Conservation (phyloP, 2,888 invertebrate species). For the Cephus sareptanus region DNA sequence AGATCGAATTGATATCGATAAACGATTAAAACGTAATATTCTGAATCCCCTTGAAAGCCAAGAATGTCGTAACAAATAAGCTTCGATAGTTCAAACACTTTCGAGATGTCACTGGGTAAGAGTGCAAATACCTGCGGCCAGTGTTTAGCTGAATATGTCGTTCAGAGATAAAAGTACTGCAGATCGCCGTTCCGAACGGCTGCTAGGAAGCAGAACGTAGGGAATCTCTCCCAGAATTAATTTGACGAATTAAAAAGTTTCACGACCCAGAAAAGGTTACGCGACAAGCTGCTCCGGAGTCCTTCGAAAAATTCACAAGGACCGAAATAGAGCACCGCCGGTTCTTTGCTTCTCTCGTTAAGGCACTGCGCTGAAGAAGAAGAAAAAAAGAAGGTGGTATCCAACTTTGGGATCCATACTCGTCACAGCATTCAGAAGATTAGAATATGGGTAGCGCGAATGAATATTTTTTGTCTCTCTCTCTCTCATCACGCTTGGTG, state of each 20-base stretch:
- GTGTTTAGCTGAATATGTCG: background rate
- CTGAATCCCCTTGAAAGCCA: background rate
- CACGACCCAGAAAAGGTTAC: background rate
- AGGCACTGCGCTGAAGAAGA: background rate
- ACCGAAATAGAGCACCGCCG: slow-evolving; percentile 8
- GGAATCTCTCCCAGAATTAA: slow-evolving; percentile 12
- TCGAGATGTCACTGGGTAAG: background rate
- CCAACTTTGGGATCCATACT: background rate
- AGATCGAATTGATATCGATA: background rate
- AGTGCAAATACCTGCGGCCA: background rate
- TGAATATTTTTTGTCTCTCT: background rate
- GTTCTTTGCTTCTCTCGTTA: background rate
- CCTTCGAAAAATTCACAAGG: slow-evolving; percentile 21
- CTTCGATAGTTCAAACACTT: background rate
- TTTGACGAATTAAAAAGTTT: slow-evolving; percentile 23
- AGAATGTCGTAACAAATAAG: background rate
- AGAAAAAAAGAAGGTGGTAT: background rate
- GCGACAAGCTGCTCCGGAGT: background rate
- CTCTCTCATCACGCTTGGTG: background rate
- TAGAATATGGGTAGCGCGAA: background rate
- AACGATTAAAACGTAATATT: background rate
- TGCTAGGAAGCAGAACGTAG: slow-evolving; percentile 10
- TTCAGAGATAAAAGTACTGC: background rate
- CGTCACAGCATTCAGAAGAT: background rate
- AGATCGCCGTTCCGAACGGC: background rate